Evolutionary conservation across 2,797 vertebrate species (phyloP).

Genomic region (Pantherophis vulpinus): DNA sequence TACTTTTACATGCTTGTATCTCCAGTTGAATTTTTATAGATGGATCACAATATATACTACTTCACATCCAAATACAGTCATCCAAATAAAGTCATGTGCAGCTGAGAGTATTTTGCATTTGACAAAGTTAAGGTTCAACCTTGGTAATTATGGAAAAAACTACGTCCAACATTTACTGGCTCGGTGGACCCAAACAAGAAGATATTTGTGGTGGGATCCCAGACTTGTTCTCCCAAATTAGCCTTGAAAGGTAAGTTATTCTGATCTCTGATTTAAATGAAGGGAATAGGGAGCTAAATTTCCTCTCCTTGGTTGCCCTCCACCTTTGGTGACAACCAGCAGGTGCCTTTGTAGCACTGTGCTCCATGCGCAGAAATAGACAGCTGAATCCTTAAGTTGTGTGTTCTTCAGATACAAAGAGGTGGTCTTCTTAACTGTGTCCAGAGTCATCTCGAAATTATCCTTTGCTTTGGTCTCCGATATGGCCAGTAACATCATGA

Average conservation of each 20-base stretch:
- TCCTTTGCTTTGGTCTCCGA: accelerated
- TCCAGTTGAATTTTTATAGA: background rate
- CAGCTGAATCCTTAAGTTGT: background rate
- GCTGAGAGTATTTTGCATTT: background rate
- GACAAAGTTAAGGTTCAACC: too few relatives aligned
- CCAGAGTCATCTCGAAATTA: background rate
- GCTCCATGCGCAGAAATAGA: conserved; percentile 25
- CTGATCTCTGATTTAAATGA: too few relatives aligned
- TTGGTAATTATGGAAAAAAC: too few relatives aligned
- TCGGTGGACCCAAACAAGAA: too few relatives aligned
- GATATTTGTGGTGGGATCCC: too few relatives aligned
- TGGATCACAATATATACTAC: background rate
- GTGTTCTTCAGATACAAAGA: background rate
- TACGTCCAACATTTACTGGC: too few relatives aligned
- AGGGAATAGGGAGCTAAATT: background rate
- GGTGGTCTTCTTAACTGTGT: background rate
- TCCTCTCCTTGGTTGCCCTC: background rate
- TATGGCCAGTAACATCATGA: accelerated
- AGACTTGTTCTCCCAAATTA: too few relatives aligned
- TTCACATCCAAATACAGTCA: background rate
- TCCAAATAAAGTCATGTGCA: background rate
- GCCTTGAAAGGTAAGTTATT: too few relatives aligned
- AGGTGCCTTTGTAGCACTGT: too few relatives aligned
- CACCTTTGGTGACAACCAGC: conserved; percentile 17
- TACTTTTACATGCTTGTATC: background rate